Evolutionary conservation across 2,797 vertebrate species (phyloP).

Genomic region (Ispidina picta): DNA sequence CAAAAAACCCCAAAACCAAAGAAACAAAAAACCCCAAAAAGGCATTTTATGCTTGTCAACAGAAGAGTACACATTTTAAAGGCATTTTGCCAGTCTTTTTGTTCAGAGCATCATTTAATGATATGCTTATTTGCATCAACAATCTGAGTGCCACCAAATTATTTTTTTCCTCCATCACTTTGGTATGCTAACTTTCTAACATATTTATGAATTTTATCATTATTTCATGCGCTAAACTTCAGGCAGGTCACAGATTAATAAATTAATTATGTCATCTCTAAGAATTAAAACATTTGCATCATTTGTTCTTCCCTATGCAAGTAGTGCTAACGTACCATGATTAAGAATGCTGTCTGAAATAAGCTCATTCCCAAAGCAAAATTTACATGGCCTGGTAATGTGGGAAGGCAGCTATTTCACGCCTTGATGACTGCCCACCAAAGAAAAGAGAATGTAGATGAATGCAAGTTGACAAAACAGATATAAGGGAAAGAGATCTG

Average conservation of each 20-base stretch:
- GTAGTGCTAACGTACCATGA: neutral
- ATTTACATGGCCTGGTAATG: slow-evolving; percentile 15
- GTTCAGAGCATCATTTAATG: slow-evolving; percentile 44
- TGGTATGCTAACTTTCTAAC: slow-evolving; percentile 61
- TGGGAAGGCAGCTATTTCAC: slow-evolving; percentile 60
- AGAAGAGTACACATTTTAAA: slow-evolving; percentile 19
- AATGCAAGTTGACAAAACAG: slow-evolving; percentile 54
- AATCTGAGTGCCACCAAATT: slow-evolving; percentile 3
- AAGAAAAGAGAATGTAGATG: slow-evolving; percentile 63
- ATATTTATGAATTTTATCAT: slow-evolving; percentile 29
- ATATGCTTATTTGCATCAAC: slow-evolving; percentile 49
- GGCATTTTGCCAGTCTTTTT: slow-evolving; percentile 43
- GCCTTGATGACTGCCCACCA: slow-evolving; percentile 65
- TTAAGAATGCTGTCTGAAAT: slow-evolving; percentile 19
- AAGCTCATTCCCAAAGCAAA: slow-evolving; percentile 24
- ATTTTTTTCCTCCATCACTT: slow-evolving; percentile 31
- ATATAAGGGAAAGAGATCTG: slow-evolving; percentile 26
- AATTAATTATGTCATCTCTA: slow-evolving; percentile 7
- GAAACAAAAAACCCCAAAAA: neutral
- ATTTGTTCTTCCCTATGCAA: neutral
- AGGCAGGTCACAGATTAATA: neutral
- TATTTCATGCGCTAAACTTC: slow-evolving; percentile 17
- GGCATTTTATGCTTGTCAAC: slow-evolving; percentile 30
- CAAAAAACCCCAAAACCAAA: too few relatives aligned
- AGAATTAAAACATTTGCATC: slow-evolving; percentile 15